A percentile compares a stretch with the other conserved stretches of the same genome.
These are phyloP conservation scores for Pachydiplax longipennis DNA, from an alignment of 2,888 invertebrate species.

Conservation along the genomic window DNA sequence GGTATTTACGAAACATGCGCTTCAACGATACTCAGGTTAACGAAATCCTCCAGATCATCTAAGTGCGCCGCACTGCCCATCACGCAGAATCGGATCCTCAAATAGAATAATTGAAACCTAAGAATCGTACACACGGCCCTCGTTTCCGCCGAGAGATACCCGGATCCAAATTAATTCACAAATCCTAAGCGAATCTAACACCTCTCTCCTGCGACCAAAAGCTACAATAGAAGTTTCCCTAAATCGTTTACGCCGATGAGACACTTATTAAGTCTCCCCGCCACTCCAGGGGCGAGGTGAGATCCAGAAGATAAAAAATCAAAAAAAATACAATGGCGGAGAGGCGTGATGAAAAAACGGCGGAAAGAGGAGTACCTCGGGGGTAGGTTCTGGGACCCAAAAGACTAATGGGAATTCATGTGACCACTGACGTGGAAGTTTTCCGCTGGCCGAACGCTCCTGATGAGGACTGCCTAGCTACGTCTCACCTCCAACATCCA, in stretches of 20 bases:
- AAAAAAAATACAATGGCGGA: background rate
- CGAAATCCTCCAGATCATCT: no score
- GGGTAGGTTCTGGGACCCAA: slow-evolving; percentile 29
- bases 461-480: slow-evolving; percentile 28
- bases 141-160: no score
- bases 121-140: no score
- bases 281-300: background rate
- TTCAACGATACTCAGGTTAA: no score
- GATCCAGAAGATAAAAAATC: background rate
- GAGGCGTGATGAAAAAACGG: background rate
- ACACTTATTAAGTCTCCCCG: slow-evolving; percentile 10
- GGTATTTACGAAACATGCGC: no score
- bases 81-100: no score
- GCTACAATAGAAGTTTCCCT: slow-evolving; percentile 21
- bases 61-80: no score
- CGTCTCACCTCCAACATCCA: slow-evolving; percentile 35
- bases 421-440: slow-evolving; percentile 46
- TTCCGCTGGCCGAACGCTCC: slow-evolving; percentile 38
- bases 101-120: no score
- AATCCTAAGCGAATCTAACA: background rate
- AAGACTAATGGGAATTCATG: slow-evolving; percentile 47
- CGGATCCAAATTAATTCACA: background rate
- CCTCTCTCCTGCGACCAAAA: background rate
- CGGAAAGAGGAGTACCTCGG: slow-evolving; percentile 19
- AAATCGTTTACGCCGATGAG: slow-evolving; percentile 31